Conservation (phyloP, 2,113 vertebrate genomes). For the Indicator indicator region DNA sequence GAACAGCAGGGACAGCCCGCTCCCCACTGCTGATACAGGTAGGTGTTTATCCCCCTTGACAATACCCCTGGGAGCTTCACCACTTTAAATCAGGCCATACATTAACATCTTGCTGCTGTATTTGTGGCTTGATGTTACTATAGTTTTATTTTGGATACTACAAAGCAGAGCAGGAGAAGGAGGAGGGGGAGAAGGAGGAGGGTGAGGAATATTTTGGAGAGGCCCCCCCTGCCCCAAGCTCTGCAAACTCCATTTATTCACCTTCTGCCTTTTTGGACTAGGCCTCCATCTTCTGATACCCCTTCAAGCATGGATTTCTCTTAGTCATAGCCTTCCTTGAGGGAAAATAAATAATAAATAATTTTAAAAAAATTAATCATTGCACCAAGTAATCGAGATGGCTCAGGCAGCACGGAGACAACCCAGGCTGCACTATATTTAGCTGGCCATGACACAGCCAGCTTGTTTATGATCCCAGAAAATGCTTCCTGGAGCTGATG, state of each 20-base stretch:
- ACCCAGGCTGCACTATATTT: slow-evolving; percentile 61
- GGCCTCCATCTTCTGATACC: slow-evolving; percentile 49
- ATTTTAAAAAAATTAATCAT: not conserved
- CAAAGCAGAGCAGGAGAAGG: not conserved
- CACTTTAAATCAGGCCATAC: not conserved
- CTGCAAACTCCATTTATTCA: not conserved
- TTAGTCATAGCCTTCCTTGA: slow-evolving; percentile 7
- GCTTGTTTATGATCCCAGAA: not conserved
- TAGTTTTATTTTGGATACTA: not conserved
- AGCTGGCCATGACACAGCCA: not conserved
- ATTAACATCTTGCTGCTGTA: not conserved
- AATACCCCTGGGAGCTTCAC: not conserved
- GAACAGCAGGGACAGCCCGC: not conserved
- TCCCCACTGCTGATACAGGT: not conserved
- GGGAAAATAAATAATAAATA: not conserved
- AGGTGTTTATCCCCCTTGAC: not conserved
- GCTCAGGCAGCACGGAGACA: slow-evolving; percentile 14
- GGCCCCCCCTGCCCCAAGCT: not conserved
- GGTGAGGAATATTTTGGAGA: not conserved
- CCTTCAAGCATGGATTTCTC: not conserved
- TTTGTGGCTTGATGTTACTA: not conserved
- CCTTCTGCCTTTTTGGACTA: not conserved
- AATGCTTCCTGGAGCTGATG: not conserved
- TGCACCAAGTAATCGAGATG: not conserved
- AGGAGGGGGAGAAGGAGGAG: not conserved